These are phyloP conservation scores for Sebastes goodei DNA, from an alignment of 2,797 vertebrate genomes.

Conservation along the genomic window DNA sequence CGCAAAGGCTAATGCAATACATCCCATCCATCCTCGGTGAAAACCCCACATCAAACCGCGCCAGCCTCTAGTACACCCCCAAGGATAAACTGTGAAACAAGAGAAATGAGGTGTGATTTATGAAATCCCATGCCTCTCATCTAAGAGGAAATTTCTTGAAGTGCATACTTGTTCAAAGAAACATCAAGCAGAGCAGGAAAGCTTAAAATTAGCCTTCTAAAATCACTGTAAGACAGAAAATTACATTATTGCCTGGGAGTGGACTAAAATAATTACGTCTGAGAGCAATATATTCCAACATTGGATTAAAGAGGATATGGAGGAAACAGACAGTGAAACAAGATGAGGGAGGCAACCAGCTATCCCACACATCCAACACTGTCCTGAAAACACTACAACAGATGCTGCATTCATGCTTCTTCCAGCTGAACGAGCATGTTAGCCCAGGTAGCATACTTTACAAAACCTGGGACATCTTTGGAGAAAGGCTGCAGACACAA, in stretches of 20 bases:
- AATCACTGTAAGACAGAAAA: slow-evolving; percentile 50
- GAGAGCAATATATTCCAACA: slow-evolving; percentile 37
- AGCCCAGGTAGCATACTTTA: background rate
- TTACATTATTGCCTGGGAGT: slow-evolving; percentile 37
- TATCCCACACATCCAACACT: background rate
- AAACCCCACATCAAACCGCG: slow-evolving; percentile 34
- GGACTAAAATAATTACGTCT: slow-evolving; percentile 56
- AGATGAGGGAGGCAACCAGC: slow-evolving; percentile 14
- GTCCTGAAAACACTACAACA: slow-evolving; percentile 4
- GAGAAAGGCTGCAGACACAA: background rate
- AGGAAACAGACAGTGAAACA: slow-evolving; percentile 24
- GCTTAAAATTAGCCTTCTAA: slow-evolving; percentile 51
- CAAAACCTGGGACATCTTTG: background rate
- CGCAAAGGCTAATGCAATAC: slow-evolving; percentile 36
- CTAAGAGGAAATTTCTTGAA: slow-evolving; percentile 28
- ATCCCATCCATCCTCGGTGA: slow-evolving; percentile 1
- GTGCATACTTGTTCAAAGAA: slow-evolving; percentile 37
- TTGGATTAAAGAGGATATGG: slow-evolving; percentile 39
- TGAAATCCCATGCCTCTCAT: slow-evolving; percentile 47
- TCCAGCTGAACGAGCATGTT: background rate
- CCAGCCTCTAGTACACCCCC: background rate
- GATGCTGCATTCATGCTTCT: background rate
- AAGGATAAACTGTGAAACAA: slow-evolving; percentile 37
- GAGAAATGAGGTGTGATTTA: slow-evolving; percentile 53
- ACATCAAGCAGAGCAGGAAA: slow-evolving; percentile 36